These are phyloP conservation scores for Echinometra lucunter DNA, from an alignment of 53 echinoderm and acorn worm species.

Conservation along the genomic window DNA sequence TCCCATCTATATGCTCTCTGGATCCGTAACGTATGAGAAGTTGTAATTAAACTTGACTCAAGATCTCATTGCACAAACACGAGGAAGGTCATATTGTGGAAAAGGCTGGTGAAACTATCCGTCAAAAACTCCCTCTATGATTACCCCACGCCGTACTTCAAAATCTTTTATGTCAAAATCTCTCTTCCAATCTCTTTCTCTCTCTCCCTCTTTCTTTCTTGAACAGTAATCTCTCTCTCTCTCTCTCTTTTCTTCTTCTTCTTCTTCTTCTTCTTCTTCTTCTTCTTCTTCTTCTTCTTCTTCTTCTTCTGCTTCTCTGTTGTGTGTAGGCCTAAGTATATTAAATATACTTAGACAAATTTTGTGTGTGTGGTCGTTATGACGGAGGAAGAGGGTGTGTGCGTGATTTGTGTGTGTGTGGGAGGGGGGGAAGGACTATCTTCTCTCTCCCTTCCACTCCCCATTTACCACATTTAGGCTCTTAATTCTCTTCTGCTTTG, in stretches of 20 bases:
- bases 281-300: no score
- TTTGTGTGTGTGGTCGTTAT: no score
- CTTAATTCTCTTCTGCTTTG: no score
- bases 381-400: not conserved
- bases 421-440: not conserved
- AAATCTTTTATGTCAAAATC: not conserved
- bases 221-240: not conserved
- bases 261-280: no score
- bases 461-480: no score
- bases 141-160: not conserved
- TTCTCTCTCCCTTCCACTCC: no score
- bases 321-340: no score
- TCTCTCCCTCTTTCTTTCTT: not conserved
- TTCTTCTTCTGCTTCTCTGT: not conserved
- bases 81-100: constrained; percentile 29
- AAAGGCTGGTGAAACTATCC: constrained; percentile 36
- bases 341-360: no score
- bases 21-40: not conserved
- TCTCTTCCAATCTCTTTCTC: not conserved
- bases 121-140: not conserved
- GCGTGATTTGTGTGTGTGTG: not conserved
- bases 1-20: not conserved
- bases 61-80: constrained; percentile 37
- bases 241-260: not conserved
- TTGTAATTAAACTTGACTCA: constrained; percentile 55